Conservation (phyloP, 92 coral and sea anemone species). For the Zoanthus sociatus region DNA sequence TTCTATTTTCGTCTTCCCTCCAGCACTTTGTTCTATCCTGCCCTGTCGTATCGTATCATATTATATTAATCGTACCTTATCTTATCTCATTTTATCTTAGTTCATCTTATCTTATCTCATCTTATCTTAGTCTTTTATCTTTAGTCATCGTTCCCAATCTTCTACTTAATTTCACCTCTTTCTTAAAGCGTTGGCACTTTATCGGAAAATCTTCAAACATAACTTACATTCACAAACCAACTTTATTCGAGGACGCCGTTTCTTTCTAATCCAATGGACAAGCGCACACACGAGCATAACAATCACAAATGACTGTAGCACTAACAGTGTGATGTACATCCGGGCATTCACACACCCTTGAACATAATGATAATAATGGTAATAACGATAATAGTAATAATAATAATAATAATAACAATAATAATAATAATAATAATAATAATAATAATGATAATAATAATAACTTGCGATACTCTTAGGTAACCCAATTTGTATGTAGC, state of each 20-base stretch:
- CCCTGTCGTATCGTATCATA: neutral
- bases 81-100: neutral
- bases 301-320: constrained; percentile 38
- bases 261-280: constrained; percentile 56
- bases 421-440: no score
- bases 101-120: neutral
- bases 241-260: constrained; percentile 21
- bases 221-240: constrained; percentile 31
- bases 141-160: neutral
- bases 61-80: neutral
- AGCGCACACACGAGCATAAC: constrained; percentile 47
- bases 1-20: neutral
- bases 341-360: constrained; percentile 25
- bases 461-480: no score
- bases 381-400: no score
- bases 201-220: neutral
- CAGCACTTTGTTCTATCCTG: neutral
- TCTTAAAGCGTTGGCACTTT: neutral
- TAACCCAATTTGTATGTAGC: no score
- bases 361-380: neutral
- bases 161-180: neutral
- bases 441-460: no score
- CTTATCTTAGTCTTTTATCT: neutral
- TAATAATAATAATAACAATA: no score
- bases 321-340: constrained; percentile 55